phyloP scores from a whole-genome alignment of 2,888 invertebrate genomes.

The Branchellion lobata region DNA sequence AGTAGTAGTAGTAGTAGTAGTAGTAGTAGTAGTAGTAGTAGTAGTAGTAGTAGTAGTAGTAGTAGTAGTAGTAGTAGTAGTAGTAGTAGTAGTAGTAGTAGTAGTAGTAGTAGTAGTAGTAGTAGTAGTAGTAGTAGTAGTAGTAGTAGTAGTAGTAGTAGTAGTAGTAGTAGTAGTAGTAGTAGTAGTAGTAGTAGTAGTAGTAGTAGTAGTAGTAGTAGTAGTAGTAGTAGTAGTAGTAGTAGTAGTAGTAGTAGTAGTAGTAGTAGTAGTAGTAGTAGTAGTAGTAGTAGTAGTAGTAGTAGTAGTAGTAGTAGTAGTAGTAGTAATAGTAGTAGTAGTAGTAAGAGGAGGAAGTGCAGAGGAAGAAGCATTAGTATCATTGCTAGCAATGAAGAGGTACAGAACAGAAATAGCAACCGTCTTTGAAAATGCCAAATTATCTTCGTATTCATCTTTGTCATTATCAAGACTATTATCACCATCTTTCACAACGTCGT shows the following conservation, averaged over 20 bases:
- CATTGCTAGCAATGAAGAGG: slow-evolving; percentile 10
- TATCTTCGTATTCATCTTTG: too few relatives aligned
- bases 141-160: slow-evolving; percentile 3
- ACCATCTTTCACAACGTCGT: too few relatives aligned
- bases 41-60: slow-evolving; percentile 17
- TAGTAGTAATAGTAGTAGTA: slow-evolving; percentile 36
- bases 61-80: slow-evolving; percentile 7
- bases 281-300: slow-evolving; percentile 8
- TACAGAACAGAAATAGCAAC: too few relatives aligned
- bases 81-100: slow-evolving; percentile 20
- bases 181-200: not conserved
- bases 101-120: slow-evolving; percentile 23
- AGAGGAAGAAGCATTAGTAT: slow-evolving; percentile 22
- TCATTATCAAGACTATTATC: too few relatives aligned
- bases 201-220: slow-evolving; percentile 20
- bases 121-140: slow-evolving; percentile 23
- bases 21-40: slow-evolving; percentile 10
- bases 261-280: slow-evolving; percentile 16
- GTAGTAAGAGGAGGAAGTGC: slow-evolving; percentile 16
- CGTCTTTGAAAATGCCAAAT: too few relatives aligned
- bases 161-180: slow-evolving; percentile 26
- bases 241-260: slow-evolving; percentile 34
- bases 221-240: slow-evolving; percentile 36
- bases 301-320: slow-evolving; percentile 37
- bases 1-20: slow-evolving; percentile 5